A percentile compares a stretch with the other conserved stretches of the same genome.
These are phyloP conservation scores for Indicator indicator DNA, from an alignment of 2,113 vertebrate genomes.

Conservation along the genomic window DNA sequence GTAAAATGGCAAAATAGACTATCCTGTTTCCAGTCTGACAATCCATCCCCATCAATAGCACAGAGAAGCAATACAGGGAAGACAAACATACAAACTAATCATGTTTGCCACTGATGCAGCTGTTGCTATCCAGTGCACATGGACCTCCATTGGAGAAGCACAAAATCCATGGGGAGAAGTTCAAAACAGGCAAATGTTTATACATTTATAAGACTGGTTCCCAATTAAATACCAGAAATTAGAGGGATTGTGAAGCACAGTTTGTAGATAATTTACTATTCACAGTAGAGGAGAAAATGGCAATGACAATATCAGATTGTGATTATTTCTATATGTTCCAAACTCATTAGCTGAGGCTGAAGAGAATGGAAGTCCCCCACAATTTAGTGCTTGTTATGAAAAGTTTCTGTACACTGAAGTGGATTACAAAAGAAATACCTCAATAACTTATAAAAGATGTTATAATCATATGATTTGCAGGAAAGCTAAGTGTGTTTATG, in stretches of 20 bases:
- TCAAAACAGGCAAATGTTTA: background rate
- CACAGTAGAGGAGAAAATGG: background rate
- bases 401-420: background rate
- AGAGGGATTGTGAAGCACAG: background rate
- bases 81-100: background rate
- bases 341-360: background rate
- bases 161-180: background rate
- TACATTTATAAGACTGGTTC: background rate
- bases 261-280: background rate
- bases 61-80: background rate
- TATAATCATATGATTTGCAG: background rate
- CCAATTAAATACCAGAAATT: background rate
- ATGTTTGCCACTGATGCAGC: fast-evolving
- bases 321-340: background rate
- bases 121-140: fast-evolving
- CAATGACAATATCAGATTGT: background rate
- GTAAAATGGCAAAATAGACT: background rate
- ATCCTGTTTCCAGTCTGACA: background rate
- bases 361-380: background rate
- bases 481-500: background rate
- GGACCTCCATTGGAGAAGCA: background rate
- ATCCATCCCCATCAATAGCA: fast-evolving
- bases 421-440: background rate
- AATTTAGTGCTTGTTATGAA: background rate
- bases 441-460: background rate